Evolutionary conservation across 2,888 invertebrate genomes (phyloP), one percentile per base, ranked within the genome.

Genomic region (Augiades crinisus): DNA sequence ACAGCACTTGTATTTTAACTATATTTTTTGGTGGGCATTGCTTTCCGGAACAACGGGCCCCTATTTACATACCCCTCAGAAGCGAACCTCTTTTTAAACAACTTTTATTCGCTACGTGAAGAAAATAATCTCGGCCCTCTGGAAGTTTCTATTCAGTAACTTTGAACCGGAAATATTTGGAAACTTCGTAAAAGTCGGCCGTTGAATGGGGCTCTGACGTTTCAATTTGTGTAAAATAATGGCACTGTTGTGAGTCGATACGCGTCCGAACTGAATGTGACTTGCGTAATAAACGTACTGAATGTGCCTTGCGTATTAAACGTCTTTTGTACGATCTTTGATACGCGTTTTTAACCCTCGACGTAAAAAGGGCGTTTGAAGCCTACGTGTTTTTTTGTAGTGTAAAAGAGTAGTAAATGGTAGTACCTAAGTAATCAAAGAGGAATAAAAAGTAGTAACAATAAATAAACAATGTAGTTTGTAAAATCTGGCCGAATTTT

Each of bases 221-320:
- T 19, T 44, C 44, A 36, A 36, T 50, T 43, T 50, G 36, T 27
- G 30, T 51, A 8, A 44, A 50, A 51, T 45, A 51, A 51, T 37
- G 36, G 30, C 5, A 19, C 14, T 22, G 8, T 51, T 37, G 30
- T 10, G 10, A 51, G 19, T 37, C 51, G 14, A 19, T 37, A 51
- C 44, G 44, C 51, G 37, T 44, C 43, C 17, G 24, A 5, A 34
- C 3, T 2, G 24, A 12, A 51, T 51, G 51, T 37, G 51, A 51
- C 44, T 51, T 21, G 50, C 43, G 22, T 51, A 14, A n/a, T 21
- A n/a, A 43, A 13, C 24, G 33, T 5, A 27, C 2, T 2, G 27
- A 8, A 51, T 51, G 51, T 31, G 51, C 44, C 44, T 51, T 38
- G 50, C 50, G 22, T 51, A 16, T 31, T 24, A 5, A 40, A 12